Evolutionary conservation across 2,113 vertebrate genomes (phyloP).

Genomic region (Siniperca knerii): DNA sequence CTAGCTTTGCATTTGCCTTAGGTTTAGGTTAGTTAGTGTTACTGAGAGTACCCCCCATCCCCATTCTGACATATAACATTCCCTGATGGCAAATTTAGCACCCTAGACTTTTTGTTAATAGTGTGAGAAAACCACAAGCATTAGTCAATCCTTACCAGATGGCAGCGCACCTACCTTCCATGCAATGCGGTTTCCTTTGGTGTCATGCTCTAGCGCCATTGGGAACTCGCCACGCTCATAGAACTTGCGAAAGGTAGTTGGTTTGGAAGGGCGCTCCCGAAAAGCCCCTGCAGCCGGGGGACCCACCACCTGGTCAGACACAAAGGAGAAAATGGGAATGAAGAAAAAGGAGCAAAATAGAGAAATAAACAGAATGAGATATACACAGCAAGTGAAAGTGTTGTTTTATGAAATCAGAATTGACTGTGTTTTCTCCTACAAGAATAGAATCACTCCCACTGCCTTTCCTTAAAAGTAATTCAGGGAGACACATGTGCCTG

Average conservation of each 20-base stretch:
- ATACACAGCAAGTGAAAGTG: constrained; percentile 32
- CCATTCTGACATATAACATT: neutral
- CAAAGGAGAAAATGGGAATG: constrained; percentile 29
- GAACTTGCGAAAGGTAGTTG: constrained; percentile 92
- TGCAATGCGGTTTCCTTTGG: constrained; percentile 90
- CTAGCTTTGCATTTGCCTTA: constrained; percentile 18
- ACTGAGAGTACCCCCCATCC: neutral
- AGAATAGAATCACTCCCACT: constrained; percentile 66
- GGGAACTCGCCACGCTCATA: constrained; percentile 95
- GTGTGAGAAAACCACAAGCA: constrained; percentile 4
- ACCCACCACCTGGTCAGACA: constrained; percentile 87
- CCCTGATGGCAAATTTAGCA: constrained; percentile 4
- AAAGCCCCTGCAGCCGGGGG: constrained; percentile 92
- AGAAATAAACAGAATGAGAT: constrained; percentile 49
- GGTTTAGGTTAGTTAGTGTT: constrained; percentile 16
- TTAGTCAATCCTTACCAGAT: neutral
- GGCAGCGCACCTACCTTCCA: constrained; percentile 91
- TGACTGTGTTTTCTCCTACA: constrained; percentile 68
- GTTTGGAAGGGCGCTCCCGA: constrained; percentile 88
- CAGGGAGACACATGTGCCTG: constrained; percentile 65
- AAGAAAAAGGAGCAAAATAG: constrained; percentile 16
- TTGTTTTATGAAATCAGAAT: constrained; percentile 73
- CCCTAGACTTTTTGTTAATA: neutral
- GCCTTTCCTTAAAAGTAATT: constrained; percentile 69
- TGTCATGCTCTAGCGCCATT: constrained; percentile 89